Evolutionary conservation across 2,113 vertebrate genomes (phyloP), one percentile per base, ranked within the genome.

Genomic region (Orientallactaga bullata): DNA sequence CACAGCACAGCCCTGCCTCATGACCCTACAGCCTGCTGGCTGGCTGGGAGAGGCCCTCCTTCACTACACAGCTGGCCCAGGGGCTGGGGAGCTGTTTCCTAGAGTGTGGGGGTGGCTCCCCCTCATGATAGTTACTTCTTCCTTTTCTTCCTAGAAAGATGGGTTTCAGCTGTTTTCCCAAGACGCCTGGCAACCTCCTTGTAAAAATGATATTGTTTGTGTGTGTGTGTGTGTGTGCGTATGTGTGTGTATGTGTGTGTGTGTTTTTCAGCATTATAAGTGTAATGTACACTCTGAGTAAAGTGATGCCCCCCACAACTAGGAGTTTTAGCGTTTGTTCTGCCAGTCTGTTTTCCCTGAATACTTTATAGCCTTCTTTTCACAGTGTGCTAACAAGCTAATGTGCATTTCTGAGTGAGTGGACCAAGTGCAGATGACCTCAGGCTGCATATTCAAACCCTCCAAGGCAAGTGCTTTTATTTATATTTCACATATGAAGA

Each of bases 61-160:
- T 83, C n/a, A 1, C 42, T 9, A 2, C 3, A 1, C 42, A 69
- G 85, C 39, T 39, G 66, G 61, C 79, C 35, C 37, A 72, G 7
- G 85, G 89, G 81, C 74, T 60, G 20, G 26, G 85, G 93, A 86
- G 83, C 32, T 55, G n/a, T 94, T 96, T 96, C 94, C 95, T 96
- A 80, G 93, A 96, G 88, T 77, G 90, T 95, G 96, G 92, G 94
- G 90, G 95, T 77, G 93, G 82, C 77, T 80, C n/a, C 71, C 77
- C 83, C 60, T 63, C 91, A 35, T 11, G 55, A 68, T 60, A 26
- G 1, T 89, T 87, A 71, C 90, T 89, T 92, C 89, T 90, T 91
- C 92, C 84, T 88, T 92, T 91, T 79, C 93, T 97, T 97, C 94
- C 96, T 97, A 96, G 94, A 97, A 96, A 95, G 94, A 96, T 96